phyloP scores from a whole-genome alignment of 2,113 vertebrate genomes.

The Lophochroa leadbeateri region DNA sequence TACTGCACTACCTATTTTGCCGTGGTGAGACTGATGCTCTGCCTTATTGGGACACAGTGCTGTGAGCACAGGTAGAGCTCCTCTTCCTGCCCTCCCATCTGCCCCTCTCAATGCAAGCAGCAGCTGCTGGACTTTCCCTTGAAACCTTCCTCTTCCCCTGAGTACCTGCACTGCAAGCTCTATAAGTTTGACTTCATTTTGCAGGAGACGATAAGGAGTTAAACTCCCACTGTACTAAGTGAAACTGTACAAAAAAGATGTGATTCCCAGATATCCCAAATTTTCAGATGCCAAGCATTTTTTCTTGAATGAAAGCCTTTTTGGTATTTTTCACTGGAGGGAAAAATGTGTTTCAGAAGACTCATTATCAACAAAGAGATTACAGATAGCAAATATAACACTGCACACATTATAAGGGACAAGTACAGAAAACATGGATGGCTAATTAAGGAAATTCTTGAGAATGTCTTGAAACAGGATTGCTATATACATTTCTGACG shows the following conservation, averaged over 20 bases:
- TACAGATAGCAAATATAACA: constrained; percentile 75
- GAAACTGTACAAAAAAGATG: constrained; percentile 65
- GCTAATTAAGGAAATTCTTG: constrained; percentile 57
- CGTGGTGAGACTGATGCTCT: background rate
- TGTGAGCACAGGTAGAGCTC: background rate
- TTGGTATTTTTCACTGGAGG: constrained; percentile 68
- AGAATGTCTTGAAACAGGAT: constrained; percentile 57
- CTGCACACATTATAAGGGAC: constrained; percentile 74
- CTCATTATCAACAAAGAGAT: constrained; percentile 78
- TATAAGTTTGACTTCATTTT: background rate
- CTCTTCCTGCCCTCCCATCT: background rate
- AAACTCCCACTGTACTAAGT: constrained; percentile 64
- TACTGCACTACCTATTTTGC: background rate
- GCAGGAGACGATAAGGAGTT: constrained; percentile 63
- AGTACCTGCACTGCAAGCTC: background rate
- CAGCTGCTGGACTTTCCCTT: background rate
- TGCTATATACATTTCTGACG: background rate
- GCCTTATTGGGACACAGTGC: background rate
- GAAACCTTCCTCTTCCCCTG: background rate
- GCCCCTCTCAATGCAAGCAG: background rate
- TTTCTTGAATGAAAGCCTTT: constrained; percentile 80
- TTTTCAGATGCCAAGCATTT: constrained; percentile 77
- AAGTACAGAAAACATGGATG: constrained; percentile 68
- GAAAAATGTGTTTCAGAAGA: constrained; percentile 74
- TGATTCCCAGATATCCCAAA: constrained; percentile 77